A percentile compares a stretch with the other conserved stretches of the same genome.
phyloP scores from a whole-genome alignment of 2,113 vertebrate genomes.

The Notothenia rossii region DNA sequence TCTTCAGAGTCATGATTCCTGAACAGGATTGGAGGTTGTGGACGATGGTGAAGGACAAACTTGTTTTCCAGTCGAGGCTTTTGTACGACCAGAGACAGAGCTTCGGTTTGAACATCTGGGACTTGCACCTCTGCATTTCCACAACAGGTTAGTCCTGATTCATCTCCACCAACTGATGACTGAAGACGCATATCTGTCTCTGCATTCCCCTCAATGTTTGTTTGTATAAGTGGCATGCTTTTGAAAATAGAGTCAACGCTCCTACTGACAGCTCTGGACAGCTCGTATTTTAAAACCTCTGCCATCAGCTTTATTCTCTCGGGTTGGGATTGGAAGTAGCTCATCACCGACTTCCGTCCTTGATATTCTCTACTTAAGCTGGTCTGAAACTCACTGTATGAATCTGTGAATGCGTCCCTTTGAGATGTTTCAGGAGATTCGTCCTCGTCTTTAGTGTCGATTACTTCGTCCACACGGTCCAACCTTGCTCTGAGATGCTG shows the following conservation, averaged over 20 bases:
- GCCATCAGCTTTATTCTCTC: slow-evolving; percentile 77
- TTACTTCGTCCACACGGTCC: slow-evolving; percentile 62
- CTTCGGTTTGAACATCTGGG: slow-evolving; percentile 77
- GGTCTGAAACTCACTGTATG: slow-evolving; percentile 37
- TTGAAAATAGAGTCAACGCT: slow-evolving; percentile 90
- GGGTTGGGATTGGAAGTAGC: slow-evolving; percentile 50
- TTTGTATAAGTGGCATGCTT: slow-evolving; percentile 61
- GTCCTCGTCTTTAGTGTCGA: slow-evolving; percentile 31
- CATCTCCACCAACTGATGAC: slow-evolving; percentile 7
- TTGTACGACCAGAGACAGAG: slow-evolving; percentile 74
- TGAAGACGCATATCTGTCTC: slow-evolving; percentile 21
- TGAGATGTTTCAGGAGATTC: background rate
- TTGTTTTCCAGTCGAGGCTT: slow-evolving; percentile 70
- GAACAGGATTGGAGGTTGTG: slow-evolving; percentile 53
- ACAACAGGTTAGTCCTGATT: slow-evolving; percentile 51
- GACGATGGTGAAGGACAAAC: slow-evolving; percentile 53
- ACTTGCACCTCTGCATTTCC: slow-evolving; percentile 45
- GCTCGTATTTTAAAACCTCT: slow-evolving; percentile 87
- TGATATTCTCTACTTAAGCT: slow-evolving; percentile 15
- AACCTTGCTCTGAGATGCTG: slow-evolving; percentile 86
- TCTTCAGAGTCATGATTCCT: slow-evolving; percentile 53
- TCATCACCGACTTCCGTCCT: slow-evolving; percentile 54
- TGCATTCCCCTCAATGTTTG: background rate
- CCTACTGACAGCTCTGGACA: slow-evolving; percentile 83
- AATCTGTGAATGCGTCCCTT: slow-evolving; percentile 8